Evolutionary conservation across 2,888 invertebrate genomes (phyloP), one percentile per base, ranked within the genome.

Genomic region (Eupeodes latifasciatus): DNA sequence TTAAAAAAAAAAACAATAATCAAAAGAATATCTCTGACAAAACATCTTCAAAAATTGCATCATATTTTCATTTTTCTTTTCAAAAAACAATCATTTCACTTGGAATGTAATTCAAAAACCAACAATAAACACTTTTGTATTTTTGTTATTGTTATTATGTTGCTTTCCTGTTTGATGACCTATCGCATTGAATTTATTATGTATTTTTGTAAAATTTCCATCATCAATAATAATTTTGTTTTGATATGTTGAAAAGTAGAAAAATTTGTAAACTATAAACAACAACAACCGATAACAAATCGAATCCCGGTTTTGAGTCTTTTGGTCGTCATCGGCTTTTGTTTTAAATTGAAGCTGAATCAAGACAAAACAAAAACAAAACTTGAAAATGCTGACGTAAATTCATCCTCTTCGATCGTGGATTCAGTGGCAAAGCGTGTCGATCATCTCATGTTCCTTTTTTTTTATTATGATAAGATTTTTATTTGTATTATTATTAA

Each of bases 241-340:
- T 19, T 44, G 40, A 36, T 69, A 76, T 80, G 72, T 82, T 75
- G 49, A 34, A 72, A 69, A 69, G 64, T 67, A 71, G 4, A 19
- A n/a, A 34, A 12, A 7, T 16, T 34, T 27, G 34, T 67, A 44
- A 57, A 47, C 27, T 51, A 81, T 76, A 53, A 71, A 71, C 61
- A 84, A 74, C 75, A 83, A 84, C 78, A 81, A 81, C 57, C 72
- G 87, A 88, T 88, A 88, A 85, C 44, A 78, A 40, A 51, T 81
- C 71, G 57, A 27, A 27, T 64, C 74, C 77, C 59, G 83, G 72
- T 77, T 87, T 66, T 44, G 57, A 72, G 14, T 51, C 27, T 36
- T 69, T 16, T 19, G 49, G 49, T 74, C 84, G 87, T 84, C 81
- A 88, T 81, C 57, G 61, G 57, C 49, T 16, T 51, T 55, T 49